phyloP scores from a whole-genome alignment of 2,888 invertebrate genomes.

The Pristionchus japonicus region DNA sequence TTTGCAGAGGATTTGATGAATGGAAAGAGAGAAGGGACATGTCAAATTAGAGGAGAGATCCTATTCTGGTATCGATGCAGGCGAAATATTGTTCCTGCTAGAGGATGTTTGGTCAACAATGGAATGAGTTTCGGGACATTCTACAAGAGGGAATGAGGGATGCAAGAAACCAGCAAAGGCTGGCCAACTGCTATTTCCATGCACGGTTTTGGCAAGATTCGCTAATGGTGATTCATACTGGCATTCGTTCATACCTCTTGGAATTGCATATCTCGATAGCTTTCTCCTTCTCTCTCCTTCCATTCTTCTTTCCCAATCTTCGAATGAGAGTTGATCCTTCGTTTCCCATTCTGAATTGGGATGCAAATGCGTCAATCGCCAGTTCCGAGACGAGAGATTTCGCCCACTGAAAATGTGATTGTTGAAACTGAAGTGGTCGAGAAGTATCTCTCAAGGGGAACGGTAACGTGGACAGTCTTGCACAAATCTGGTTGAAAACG shows the following conservation, averaged over 20 bases:
- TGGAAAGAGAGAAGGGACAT: not conserved
- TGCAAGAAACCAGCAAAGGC: not conserved
- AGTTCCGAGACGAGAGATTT: not conserved
- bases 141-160: not conserved
- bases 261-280: not conserved
- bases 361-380: not conserved
- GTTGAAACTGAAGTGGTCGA: not conserved
- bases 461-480: not conserved
- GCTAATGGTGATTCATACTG: too few species aligned
- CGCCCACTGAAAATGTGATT: not conserved
- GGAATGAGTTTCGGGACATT: not conserved
- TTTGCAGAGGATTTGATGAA: not conserved
- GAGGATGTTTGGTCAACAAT: not conserved
- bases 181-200: not conserved
- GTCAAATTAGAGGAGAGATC: not conserved
- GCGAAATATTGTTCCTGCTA: not conserved
- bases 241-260: not conserved
- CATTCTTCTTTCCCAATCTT: conserved; percentile 52
- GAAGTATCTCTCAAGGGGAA: not conserved
- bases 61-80: not conserved
- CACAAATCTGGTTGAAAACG: not conserved
- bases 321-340: conserved; percentile 60
- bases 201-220: not conserved
- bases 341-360: conserved; percentile 56
- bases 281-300: not conserved